Evolutionary conservation across 2,888 invertebrate genomes (phyloP).

Genomic region (Eulithis prunata): DNA sequence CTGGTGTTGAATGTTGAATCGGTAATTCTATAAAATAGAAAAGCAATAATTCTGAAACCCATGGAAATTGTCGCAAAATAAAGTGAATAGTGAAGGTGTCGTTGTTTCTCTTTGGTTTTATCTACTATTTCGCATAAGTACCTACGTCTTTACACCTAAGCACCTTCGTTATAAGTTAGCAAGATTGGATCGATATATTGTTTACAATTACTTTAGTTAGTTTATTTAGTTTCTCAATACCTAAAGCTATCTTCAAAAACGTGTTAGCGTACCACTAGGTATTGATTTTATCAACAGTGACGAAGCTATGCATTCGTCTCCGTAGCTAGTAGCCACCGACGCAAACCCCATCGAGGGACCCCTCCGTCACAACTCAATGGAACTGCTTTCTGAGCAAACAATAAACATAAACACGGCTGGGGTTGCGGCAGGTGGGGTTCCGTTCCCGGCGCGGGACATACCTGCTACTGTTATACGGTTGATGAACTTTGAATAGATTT

Average conservation of each 20-base stretch:
- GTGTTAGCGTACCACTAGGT: neutral
- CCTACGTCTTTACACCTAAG: no score
- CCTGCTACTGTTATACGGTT: slow-evolving; percentile 20
- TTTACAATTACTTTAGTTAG: no score
- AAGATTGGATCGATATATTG: no score
- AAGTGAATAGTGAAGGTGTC: no score
- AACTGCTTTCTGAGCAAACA: slow-evolving; percentile 17
- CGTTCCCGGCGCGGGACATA: slow-evolving; percentile 20
- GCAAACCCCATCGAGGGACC: neutral
- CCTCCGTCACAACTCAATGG: slow-evolving; percentile 4
- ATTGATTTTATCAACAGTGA: neutral
- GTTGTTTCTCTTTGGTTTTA: no score
- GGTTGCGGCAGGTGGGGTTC: slow-evolving; percentile 21
- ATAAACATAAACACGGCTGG: slow-evolving; percentile 28
- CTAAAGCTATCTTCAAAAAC: neutral
- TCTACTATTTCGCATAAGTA: no score
- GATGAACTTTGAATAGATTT: slow-evolving; percentile 22
- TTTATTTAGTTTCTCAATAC: no score
- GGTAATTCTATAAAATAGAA: neutral
- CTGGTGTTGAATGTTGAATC: neutral
- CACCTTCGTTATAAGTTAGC: no score
- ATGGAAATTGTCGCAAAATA: no score
- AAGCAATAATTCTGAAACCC: neutral
- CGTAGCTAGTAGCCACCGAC: neutral
- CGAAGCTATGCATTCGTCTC: neutral